Conservation (phyloP, 2,888 invertebrate genomes). For the Leptinotarsa haldemani region DNA sequence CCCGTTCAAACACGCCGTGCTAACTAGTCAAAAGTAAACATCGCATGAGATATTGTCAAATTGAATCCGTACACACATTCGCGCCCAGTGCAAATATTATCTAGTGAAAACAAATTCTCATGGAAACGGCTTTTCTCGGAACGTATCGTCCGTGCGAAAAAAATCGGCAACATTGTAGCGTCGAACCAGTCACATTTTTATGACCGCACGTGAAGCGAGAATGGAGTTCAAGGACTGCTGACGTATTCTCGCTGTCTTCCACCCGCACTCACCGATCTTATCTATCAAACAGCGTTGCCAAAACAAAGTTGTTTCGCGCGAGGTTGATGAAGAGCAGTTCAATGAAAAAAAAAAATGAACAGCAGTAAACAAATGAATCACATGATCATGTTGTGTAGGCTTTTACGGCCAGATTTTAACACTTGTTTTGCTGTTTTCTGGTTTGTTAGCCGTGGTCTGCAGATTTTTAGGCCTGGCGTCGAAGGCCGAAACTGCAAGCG, state of each 20-base stretch:
- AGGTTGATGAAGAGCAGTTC: too few relatives aligned
- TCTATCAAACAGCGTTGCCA: neutral
- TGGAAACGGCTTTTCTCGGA: neutral
- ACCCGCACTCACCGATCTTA: conserved; percentile 44
- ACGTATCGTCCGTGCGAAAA: neutral
- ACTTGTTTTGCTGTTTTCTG: too few relatives aligned
- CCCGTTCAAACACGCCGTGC: too few relatives aligned
- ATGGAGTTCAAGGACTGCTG: conserved; percentile 62
- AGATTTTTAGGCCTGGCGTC: too few relatives aligned
- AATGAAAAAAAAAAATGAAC: too few relatives aligned
- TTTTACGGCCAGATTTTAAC: too few relatives aligned
- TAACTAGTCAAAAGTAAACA: neutral
- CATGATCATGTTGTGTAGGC: too few relatives aligned
- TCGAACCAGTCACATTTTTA: conserved; percentile 43
- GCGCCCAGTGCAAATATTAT: neutral
- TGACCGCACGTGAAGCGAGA: conserved; percentile 45
- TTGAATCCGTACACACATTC: neutral
- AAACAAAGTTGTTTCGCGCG: too few relatives aligned
- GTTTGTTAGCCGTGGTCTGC: too few relatives aligned
- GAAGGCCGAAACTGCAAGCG: too few relatives aligned
- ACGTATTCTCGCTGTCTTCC: conserved; percentile 55
- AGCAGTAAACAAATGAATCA: too few relatives aligned
- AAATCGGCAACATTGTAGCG: conserved; percentile 1
- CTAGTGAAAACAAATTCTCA: neutral
- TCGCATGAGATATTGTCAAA: neutral